phyloP scores from a whole-genome alignment of 2,888 invertebrate species.

The Apotomis betuletana region DNA sequence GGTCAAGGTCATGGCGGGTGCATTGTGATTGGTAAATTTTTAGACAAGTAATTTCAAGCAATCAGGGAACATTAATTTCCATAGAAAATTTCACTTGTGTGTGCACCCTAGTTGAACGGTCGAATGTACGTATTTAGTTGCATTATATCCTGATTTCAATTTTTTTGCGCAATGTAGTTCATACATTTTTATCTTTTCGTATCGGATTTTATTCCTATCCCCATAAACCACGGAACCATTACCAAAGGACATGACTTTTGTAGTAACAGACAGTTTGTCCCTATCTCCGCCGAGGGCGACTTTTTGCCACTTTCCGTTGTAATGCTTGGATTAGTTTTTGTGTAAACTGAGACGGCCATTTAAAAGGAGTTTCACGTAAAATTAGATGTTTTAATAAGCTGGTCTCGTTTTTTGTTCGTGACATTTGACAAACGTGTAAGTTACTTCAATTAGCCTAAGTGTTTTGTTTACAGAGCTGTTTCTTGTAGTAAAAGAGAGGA shows the following conservation, averaged over 20 bases:
- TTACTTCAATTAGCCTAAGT: not conserved
- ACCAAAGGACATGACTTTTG: slow-evolving; percentile 11
- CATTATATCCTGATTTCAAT: too few species aligned
- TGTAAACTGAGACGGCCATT: slow-evolving; percentile 63
- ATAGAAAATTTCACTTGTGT: too few species aligned
- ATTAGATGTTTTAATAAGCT: slow-evolving; percentile 54
- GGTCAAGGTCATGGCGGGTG: too few species aligned
- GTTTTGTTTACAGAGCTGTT: not conserved
- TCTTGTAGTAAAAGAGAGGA: not conserved
- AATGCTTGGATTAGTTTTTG: slow-evolving; percentile 58
- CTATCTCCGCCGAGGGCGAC: slow-evolving; percentile 42
- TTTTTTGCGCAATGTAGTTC: too few species aligned
- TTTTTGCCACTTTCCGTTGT: slow-evolving; percentile 45
- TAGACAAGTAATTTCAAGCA: too few species aligned
- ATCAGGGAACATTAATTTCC: too few species aligned
- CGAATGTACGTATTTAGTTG: too few species aligned
- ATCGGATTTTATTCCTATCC: not conserved
- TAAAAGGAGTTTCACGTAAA: slow-evolving; percentile 53
- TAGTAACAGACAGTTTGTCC: slow-evolving; percentile 42
- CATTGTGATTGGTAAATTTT: too few species aligned
- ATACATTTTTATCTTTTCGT: too few species aligned
- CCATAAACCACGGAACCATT: slow-evolving; percentile 3
- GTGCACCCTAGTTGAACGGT: too few species aligned
- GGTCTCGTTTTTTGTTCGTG: slow-evolving; percentile 28
- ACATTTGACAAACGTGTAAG: slow-evolving; percentile 15